phyloP scores from a whole-genome alignment of 2,797 vertebrate genomes.

The Sebastes oblongus region DNA sequence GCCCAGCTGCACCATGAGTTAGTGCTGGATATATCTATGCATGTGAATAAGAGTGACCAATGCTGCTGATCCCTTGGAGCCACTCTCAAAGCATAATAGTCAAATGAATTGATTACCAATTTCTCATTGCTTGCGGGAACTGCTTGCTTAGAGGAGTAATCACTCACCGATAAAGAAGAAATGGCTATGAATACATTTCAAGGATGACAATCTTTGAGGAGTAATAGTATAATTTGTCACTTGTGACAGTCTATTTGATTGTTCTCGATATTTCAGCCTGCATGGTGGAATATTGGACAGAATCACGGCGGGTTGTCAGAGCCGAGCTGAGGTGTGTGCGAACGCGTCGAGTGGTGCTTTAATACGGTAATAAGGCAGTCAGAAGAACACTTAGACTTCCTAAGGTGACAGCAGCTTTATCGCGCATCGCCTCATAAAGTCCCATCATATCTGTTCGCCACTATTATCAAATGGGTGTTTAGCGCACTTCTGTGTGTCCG shows the following conservation, averaged over 20 bases:
- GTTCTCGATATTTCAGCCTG: constrained; percentile 77
- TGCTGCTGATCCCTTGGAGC: constrained; percentile 64
- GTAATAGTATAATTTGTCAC: constrained; percentile 85
- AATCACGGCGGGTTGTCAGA: constrained; percentile 66
- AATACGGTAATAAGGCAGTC: constrained; percentile 76
- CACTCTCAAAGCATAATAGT: constrained; percentile 72
- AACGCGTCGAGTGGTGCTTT: constrained; percentile 70
- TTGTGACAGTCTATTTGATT: constrained; percentile 79
- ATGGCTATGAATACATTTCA: constrained; percentile 83
- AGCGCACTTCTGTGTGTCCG: constrained; percentile 43
- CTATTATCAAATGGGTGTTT: constrained; percentile 80
- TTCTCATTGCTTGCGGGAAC: constrained; percentile 69
- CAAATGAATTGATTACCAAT: constrained; percentile 85
- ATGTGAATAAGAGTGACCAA: constrained; percentile 71
- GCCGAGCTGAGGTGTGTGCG: constrained; percentile 58
- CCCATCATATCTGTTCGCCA: constrained; percentile 78
- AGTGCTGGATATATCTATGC: constrained; percentile 45
- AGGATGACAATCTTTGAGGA: constrained; percentile 81
- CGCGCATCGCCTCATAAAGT: constrained; percentile 82
- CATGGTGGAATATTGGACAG: constrained; percentile 64
- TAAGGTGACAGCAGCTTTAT: constrained; percentile 83
- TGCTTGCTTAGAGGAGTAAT: constrained; percentile 82
- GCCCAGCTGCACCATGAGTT: constrained; percentile 56
- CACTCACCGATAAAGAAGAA: constrained; percentile 78
- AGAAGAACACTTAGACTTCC: constrained; percentile 77